phyloP scores from a whole-genome alignment of 1,140 invertebrate species.

The Paramacrobiotus metropolitanus region DNA sequence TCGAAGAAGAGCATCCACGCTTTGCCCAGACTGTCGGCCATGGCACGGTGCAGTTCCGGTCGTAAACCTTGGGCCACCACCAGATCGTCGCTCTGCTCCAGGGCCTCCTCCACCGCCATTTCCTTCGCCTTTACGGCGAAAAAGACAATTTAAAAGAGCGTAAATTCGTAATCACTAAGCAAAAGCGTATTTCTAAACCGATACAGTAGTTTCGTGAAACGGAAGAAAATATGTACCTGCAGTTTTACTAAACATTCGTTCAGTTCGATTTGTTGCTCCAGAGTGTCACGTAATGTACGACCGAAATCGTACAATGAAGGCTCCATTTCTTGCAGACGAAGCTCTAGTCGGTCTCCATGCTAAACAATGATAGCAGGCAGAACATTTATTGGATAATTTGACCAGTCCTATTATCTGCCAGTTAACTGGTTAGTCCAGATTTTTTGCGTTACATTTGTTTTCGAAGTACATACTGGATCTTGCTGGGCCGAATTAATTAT shows the following conservation, averaged over 20 bases:
- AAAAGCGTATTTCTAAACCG: too few relatives aligned
- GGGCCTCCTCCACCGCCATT: neutral
- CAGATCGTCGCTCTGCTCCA: neutral
- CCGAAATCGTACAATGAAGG: neutral
- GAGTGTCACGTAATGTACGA: neutral
- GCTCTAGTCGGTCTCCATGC: neutral
- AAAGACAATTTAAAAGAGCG: neutral
- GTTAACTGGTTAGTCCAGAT: too few relatives aligned
- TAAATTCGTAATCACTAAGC: too few relatives aligned
- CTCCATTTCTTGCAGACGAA: neutral
- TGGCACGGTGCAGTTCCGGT: neutral
- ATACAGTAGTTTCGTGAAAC: too few relatives aligned
- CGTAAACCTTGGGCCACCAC: neutral
- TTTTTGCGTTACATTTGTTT: too few relatives aligned
- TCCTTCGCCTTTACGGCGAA: neutral
- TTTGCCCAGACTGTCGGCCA: neutral
- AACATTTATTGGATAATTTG: too few relatives aligned
- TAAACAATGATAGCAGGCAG: neutral
- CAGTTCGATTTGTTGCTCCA: neutral
- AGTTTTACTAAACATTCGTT: neutral
- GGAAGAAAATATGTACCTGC: too few relatives aligned
- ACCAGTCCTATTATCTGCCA: too few relatives aligned
- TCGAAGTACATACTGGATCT: too few relatives aligned
- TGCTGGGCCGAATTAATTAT: too few relatives aligned
- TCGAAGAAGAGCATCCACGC: neutral